Evolutionary conservation across 2,797 vertebrate genomes (phyloP).

Genomic region (Gadopsis marmoratus): DNA sequence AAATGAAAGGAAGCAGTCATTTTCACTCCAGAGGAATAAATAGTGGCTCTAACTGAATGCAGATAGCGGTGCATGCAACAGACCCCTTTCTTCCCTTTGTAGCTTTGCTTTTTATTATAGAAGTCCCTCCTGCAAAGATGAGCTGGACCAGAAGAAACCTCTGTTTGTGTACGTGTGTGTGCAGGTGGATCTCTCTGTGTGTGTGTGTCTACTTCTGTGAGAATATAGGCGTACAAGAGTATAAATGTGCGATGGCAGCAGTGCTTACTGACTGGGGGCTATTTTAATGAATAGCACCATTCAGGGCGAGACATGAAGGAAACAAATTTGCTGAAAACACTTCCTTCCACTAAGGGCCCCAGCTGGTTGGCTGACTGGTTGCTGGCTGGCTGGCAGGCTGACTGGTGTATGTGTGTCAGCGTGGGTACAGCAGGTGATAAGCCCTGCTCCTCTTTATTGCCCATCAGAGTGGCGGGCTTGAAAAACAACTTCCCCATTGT

Average conservation of each 20-base stretch:
- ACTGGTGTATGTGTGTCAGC: slow-evolving; percentile 59
- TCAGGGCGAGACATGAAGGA: slow-evolving; percentile 77
- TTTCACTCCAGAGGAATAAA: slow-evolving; percentile 45
- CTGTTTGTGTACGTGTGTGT: slow-evolving; percentile 42
- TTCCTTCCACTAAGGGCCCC: slow-evolving; percentile 77
- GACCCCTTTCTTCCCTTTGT: slow-evolving; percentile 51
- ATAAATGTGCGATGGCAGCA: slow-evolving; percentile 76
- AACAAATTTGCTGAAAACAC: slow-evolving; percentile 78
- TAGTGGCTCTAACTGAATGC: slow-evolving; percentile 43
- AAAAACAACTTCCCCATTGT: slow-evolving; percentile 71
- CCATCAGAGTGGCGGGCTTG: slow-evolving; percentile 70
- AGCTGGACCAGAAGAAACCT: slow-evolving; percentile 65
- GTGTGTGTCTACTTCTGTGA: slow-evolving; percentile 58
- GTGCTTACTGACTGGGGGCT: slow-evolving; percentile 71
- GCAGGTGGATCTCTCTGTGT: slow-evolving; percentile 43
- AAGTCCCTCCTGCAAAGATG: slow-evolving; percentile 50
- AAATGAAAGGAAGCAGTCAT: slow-evolving; percentile 28
- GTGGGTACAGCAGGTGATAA: slow-evolving; percentile 76
- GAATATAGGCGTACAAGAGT: slow-evolving; percentile 61
- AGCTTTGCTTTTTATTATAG: slow-evolving; percentile 53
- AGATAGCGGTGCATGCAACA: slow-evolving; percentile 32
- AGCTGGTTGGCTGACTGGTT: slow-evolving; percentile 78
- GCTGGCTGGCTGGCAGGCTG: slow-evolving; percentile 59
- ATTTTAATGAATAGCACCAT: slow-evolving; percentile 81
- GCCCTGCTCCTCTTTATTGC: slow-evolving; percentile 79